Evolutionary conservation across 2,113 vertebrate genomes (phyloP).

Genomic region (Hipposideros armiger): DNA sequence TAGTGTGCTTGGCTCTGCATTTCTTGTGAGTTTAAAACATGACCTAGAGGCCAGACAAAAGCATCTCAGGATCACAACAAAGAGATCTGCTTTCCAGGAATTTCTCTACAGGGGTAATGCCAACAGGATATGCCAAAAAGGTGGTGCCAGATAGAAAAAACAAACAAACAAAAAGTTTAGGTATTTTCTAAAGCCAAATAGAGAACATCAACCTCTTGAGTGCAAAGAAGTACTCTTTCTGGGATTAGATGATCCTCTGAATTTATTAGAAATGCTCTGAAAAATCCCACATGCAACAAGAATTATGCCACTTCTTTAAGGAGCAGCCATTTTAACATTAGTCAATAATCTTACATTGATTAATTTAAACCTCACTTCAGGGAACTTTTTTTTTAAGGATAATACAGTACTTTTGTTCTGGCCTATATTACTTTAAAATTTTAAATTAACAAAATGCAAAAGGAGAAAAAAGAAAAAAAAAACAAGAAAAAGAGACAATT

Average conservation of each 20-base stretch:
- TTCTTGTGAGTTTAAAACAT: constrained; percentile 32
- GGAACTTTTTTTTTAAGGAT: background rate
- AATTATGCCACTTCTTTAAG: background rate
- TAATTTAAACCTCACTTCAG: background rate
- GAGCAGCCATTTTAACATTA: background rate
- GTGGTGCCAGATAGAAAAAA: background rate
- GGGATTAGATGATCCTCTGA: background rate
- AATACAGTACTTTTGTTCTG: constrained; percentile 9
- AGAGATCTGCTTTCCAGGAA: constrained; percentile 25
- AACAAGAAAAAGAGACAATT: background rate
- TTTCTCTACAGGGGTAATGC: background rate
- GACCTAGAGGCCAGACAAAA: constrained; percentile 19
- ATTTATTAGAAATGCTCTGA: constrained; percentile 38
- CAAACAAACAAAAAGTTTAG: background rate
- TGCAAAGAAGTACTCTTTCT: background rate
- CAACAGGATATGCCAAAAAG: constrained; percentile 15
- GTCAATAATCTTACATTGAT: background rate
- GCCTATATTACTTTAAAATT: background rate
- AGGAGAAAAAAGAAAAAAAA: background rate
- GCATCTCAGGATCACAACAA: background rate
- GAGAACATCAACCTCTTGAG: background rate
- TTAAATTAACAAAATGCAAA: background rate
- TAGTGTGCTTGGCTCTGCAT: constrained; percentile 39
- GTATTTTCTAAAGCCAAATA: constrained; percentile 49
- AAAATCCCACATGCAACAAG: background rate